Percentiles rank a stretch among this genome's conserved stretches.
phyloP scores from a whole-genome alignment of 2,797 vertebrate genomes.

The Pangasius mekongensis region DNA sequence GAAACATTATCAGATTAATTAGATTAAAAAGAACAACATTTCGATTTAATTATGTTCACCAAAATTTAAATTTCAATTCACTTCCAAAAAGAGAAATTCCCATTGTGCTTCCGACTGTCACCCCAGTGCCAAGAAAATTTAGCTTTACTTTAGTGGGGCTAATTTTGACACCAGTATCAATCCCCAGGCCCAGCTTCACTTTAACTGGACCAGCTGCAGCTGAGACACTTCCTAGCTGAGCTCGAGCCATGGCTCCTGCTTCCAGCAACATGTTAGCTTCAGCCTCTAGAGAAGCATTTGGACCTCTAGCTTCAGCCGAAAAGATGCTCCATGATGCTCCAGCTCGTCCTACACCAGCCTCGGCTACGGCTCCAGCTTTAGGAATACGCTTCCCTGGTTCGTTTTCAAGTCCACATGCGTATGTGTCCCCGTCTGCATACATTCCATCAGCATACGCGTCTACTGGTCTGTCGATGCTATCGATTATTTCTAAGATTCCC shows the following conservation, averaged over 20 bases:
- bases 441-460: fast-evolving
- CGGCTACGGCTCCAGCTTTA: background rate
- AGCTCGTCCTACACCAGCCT: conserved; percentile 27
- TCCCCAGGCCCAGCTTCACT: conserved; percentile 3
- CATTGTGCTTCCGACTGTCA: fast-evolving
- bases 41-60: background rate
- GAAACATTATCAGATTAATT: too few species aligned
- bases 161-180: conserved; percentile 17
- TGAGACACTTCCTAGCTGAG: conserved; percentile 32
- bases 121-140: conserved; percentile 31
- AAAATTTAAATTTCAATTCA: background rate
- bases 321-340: conserved; percentile 7
- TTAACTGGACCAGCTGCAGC: conserved; percentile 24
- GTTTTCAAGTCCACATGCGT: background rate
- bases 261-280: fast-evolving
- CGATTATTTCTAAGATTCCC: background rate
- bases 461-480: background rate
- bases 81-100: background rate
- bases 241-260: conserved; percentile 14
- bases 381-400: background rate
- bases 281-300: conserved; percentile 30
- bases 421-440: background rate
- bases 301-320: conserved; percentile 43
- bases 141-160: background rate
- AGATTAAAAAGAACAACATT: too few species aligned